These are phyloP conservation scores for Agrochola litura DNA, from an alignment of 2,888 invertebrate genomes.

Conservation along the genomic window DNA sequence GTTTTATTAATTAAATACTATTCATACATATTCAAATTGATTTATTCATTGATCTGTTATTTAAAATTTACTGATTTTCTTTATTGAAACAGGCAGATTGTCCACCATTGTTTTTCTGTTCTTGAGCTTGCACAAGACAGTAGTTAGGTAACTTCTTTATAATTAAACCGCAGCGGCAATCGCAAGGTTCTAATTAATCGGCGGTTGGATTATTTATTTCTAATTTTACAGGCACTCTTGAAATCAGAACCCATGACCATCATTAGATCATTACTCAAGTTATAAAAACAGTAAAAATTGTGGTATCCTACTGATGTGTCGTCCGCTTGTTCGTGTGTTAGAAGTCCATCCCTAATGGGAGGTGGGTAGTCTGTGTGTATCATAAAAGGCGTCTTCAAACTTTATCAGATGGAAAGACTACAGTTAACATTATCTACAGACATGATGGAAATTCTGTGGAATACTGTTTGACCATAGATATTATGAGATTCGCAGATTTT, in stretches of 20 bases:
- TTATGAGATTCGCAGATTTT: not conserved
- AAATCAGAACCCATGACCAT: too few relatives aligned
- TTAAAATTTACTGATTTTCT: not conserved
- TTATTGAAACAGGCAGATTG: not conserved
- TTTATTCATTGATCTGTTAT: slow-evolving; percentile 47
- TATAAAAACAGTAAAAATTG: not conserved
- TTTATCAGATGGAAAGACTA: slow-evolving; percentile 1
- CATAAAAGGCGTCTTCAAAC: slow-evolving; percentile 11
- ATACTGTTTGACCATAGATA: not conserved
- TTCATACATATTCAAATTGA: slow-evolving; percentile 55
- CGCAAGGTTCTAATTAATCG: too few relatives aligned
- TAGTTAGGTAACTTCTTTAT: too few relatives aligned
- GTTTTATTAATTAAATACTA: slow-evolving; percentile 58
- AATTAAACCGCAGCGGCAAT: too few relatives aligned
- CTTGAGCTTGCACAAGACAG: too few relatives aligned
- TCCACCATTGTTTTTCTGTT: too few relatives aligned
- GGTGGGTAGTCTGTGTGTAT: slow-evolving; percentile 1
- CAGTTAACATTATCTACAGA: slow-evolving; percentile 8
- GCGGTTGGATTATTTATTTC: too few relatives aligned
- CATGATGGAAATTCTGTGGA: not conserved
- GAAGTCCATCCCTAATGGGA: too few relatives aligned
- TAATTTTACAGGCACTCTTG: not conserved
- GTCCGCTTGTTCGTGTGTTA: slow-evolving; percentile 1
- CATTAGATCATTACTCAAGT: too few relatives aligned
- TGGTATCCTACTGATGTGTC: not conserved